phyloP scores from a whole-genome alignment of 53 echinoderm and acorn worm species.

The Patiria pectinifera region DNA sequence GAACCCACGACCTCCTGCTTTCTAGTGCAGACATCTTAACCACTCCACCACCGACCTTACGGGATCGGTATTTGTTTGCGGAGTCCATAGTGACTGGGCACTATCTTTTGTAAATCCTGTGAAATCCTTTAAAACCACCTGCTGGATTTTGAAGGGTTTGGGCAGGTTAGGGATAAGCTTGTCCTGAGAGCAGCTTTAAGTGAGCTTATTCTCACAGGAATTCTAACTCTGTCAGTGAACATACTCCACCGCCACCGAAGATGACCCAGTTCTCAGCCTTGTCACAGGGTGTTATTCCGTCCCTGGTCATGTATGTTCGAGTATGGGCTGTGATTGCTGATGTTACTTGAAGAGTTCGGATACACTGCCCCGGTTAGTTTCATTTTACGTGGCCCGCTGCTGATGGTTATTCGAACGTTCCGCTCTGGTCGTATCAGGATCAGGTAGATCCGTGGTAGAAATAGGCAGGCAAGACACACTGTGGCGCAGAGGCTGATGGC shows the following conservation, averaged over 20 bases:
- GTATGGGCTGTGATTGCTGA: slow-evolving; percentile 54
- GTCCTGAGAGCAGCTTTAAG: neutral
- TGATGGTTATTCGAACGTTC: slow-evolving; percentile 72
- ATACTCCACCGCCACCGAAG: neutral
- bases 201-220: neutral
- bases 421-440: slow-evolving; percentile 82
- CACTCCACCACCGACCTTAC: too few relatives aligned
- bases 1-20: too few relatives aligned
- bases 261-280: neutral
- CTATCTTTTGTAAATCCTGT: too few relatives aligned
- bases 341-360: slow-evolving; percentile 40
- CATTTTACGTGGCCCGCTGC: slow-evolving; percentile 19
- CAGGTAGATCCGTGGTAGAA: slow-evolving; percentile 84
- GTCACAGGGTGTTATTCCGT: slow-evolving; percentile 51
- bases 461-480: slow-evolving; percentile 88
- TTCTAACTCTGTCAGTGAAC: neutral
- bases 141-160: too few relatives aligned
- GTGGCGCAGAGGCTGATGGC: slow-evolving; percentile 90
- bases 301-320: slow-evolving; percentile 13
- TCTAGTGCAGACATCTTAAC: too few relatives aligned
- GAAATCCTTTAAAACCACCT: too few relatives aligned
- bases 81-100: too few relatives aligned
- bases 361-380: slow-evolving; percentile 39
- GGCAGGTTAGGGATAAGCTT: neutral
- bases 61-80: too few relatives aligned